A percentile compares a stretch with the other conserved stretches of the same genome.
phyloP scores from a whole-genome alignment of 2,113 vertebrate species.

The Myxocyprinus asiaticus region DNA sequence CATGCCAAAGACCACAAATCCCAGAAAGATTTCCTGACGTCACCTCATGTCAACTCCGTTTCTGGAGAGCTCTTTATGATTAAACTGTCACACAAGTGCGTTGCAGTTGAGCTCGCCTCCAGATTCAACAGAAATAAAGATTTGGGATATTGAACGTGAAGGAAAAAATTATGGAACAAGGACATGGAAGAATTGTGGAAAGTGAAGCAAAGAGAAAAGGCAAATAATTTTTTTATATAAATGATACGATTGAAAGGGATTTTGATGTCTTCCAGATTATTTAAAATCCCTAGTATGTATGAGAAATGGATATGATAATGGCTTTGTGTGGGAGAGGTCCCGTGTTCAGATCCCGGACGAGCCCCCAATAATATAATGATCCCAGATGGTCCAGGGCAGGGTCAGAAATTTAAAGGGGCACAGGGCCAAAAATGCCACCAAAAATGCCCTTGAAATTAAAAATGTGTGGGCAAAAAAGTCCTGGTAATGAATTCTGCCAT shows the following conservation, averaged over 20 bases:
- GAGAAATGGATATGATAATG: neutral
- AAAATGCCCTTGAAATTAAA: neutral
- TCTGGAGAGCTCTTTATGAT: conserved; percentile 42
- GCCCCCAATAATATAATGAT: neutral
- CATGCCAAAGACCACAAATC: conserved; percentile 46
- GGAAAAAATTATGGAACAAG: too few species aligned
- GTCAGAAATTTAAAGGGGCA: neutral
- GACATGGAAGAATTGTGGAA: neutral
- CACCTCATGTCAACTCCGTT: conserved; percentile 52
- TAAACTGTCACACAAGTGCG: conserved; percentile 46
- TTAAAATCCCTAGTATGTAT: neutral
- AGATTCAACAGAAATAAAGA: neutral
- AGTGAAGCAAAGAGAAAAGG: neutral
- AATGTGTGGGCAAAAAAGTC: too few species aligned
- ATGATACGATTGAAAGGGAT: neutral
- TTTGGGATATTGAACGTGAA: conserved; percentile 4
- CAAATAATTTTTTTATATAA: neutral
- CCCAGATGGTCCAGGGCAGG: neutral
- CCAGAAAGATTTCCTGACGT: conserved; percentile 51
- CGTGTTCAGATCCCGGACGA: neutral
- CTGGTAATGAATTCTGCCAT: too few species aligned
- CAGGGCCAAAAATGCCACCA: neutral
- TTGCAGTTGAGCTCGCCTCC: neutral
- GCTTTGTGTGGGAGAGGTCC: neutral
- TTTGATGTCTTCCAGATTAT: neutral